Evolutionary conservation across 2,113 vertebrate species (phyloP), one percentile per base, ranked within the genome.

Genomic region (Aptenodytes forsteri): DNA sequence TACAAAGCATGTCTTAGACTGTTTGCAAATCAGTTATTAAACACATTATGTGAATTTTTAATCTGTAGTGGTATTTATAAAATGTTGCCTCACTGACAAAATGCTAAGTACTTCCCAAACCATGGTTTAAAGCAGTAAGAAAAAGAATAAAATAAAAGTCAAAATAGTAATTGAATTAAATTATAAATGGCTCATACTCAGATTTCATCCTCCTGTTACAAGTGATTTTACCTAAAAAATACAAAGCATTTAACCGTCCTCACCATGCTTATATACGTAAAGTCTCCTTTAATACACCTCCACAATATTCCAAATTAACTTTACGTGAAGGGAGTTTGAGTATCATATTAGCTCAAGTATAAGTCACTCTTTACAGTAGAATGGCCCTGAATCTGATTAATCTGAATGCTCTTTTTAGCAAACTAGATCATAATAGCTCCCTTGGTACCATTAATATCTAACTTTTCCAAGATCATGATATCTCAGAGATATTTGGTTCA

Each of bases 361-460:
- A 95, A 96, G 87, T 85, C 72, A 72, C 70, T 93, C 46, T 94
- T 92, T 94, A 59, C 38, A 87, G 58, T 62, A 91, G 81, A 94
- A 93, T 77, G 78, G 62, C 71, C 81, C 50, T 95, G 85, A 96
- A 93, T 96, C 85, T 90, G 91, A 96, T 96, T 94, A 93, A 97
- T 96, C 85, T 70, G 70, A 97, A 92, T 72, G 59, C 77, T 95
- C 70, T 79, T 96, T 97, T 96, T 95, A 95, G 93, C 78, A 92
- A 95, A 97, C 90, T 93, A 72, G 91, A 89, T 96, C 87, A 44
- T 95, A 96, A 97, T 90, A 94, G 71, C 67, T 97, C 95, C 95
- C 95, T 81, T 59, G 93, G 77, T 93, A 47, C 65, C 80, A 89
- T 78, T 94, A 97, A 95, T 96, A 95, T 92, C 81, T 89, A 94